Evolutionary conservation across 2,888 invertebrate species (phyloP), one percentile per base, ranked within the genome.

Genomic region (Scotopteryx bipunctaria): DNA sequence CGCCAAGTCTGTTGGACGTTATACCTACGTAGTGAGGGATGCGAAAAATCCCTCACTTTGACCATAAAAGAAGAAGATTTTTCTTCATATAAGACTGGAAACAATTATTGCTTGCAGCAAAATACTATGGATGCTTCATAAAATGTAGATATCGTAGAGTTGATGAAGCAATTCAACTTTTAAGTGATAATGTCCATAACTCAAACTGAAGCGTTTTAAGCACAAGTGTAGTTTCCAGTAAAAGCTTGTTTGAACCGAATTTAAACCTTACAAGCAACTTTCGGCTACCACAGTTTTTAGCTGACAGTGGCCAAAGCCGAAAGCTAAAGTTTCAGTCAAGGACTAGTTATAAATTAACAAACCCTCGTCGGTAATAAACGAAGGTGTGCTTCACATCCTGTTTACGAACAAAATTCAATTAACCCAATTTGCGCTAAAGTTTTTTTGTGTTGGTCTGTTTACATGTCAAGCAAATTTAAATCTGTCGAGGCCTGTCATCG

Each of bases 401-500:
- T 78, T 83, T 80, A 81, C 76, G 81, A 79, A 83, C 78, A 83
- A 87, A 87, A 87, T 85, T 86, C 81, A 85, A 85, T 86, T 86
- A 85, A 80, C 81, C 81, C 71, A 80, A 83, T 82, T 85, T 82
- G 76, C 77, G 72, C 78, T 76, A 73, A 46, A 75, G 73, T 75
- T 74, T 76, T 83, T 83, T 84, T 80, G 31, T 37, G 65, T 63
- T 57, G 66, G 5, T 72, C 63, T 78, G 79, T 81, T 81, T 80
- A 77, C 75, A 76, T 82, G 79, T 80, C 72, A 76, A 68, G 64
- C 73, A 69, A 75, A 75, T 75, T 72, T 71, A 45, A 49, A 67
- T 78, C 42, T 41, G 17, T 17, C 25, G 9, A 27, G 59, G 59
- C 57, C 56, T 61, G 62, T 67, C 69, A 63, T 69, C 61, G 60